Evolutionary conservation across 2,797 vertebrate genomes (phyloP), one percentile per base, ranked within the genome.

Genomic region (Macropodus opercularis): DNA sequence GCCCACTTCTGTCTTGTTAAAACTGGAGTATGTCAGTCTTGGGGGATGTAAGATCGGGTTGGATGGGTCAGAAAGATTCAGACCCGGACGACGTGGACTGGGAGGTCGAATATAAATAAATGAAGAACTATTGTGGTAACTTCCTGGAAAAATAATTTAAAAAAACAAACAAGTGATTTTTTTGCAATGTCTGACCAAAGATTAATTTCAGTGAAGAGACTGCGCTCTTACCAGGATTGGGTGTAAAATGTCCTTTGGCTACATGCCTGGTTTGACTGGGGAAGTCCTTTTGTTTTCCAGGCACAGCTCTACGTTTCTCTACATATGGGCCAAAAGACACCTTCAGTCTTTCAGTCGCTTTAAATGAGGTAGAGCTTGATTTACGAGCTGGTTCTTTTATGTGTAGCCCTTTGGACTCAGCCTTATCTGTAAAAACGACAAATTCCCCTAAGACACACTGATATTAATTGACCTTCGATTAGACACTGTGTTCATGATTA

Each of bases 11-110:
- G 63, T 64, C 54, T 48, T 70, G 52, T 78, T 85, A 24, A 66
- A 34, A 65, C 67, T 83, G 2, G 63, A 70, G 60, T 77, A 81
- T 7, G 85, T 86, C 40, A 85, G 62, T 74, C 85, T 86, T 3
- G 86, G 77, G 40, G 90, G 87, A 62, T 90, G 85, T 22, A 90
- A 46, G 27, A 90, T 53, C 36, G 86, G 87, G 80, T 90, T 86
- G 26, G 69, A 69, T n/a, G 69, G 66, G 59, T 89, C 82, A 18
- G 85, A 85, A 15, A 81, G 48, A 55, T 64, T 74, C 17, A 80
- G 42, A 60, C 78, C 81, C 26, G 67, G 70, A 35, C 13, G 57
- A 19, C 34, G 52, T 22, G 85, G 83, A 83, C 85, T 85, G 34
- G 79, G 84, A 64, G 87, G 81, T 23, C 64, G 75, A 43, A 87